phyloP scores from a whole-genome alignment of 2,797 vertebrate species.

The Mastacembelus armatus region DNA sequence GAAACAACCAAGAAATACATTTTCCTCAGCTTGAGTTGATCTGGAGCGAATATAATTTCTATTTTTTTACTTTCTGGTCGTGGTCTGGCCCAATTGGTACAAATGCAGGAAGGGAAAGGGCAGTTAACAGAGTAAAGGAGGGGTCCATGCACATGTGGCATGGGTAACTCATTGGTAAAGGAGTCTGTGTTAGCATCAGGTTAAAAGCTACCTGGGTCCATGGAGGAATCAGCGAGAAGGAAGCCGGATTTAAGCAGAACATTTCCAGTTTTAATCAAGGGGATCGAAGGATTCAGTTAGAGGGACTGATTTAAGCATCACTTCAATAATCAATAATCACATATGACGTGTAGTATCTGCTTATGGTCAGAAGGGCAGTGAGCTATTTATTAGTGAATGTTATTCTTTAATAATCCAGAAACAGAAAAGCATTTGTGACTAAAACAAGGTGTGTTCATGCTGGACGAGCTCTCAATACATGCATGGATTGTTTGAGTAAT shows the following conservation, averaged over 20 bases:
- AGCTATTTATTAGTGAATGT: conserved; percentile 4
- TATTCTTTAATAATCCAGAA: background rate
- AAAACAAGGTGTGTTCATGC: conserved; percentile 45
- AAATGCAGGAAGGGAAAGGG: conserved; percentile 80
- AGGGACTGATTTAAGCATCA: conserved; percentile 35
- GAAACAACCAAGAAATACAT: background rate
- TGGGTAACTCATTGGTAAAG: conserved; percentile 53
- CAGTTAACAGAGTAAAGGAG: conserved; percentile 70
- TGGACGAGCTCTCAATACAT: conserved; percentile 59
- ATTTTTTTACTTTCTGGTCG: conserved; percentile 36
- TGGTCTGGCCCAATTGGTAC: conserved; percentile 96
- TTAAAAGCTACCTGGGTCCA: conserved; percentile 63
- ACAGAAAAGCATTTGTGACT: conserved; percentile 22
- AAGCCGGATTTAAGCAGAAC: conserved; percentile 25
- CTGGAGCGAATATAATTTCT: conserved; percentile 13
- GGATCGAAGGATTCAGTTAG: conserved; percentile 60
- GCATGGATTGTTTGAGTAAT: conserved; percentile 45
- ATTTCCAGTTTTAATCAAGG: conserved; percentile 48
- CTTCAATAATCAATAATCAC: background rate
- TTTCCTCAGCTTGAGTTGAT: conserved; percentile 12
- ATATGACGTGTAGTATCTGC: conserved; percentile 31
- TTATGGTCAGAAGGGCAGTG: conserved; percentile 72
- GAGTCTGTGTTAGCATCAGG: conserved; percentile 68
- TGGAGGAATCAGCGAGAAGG: conserved; percentile 48
- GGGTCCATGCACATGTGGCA: conserved; percentile 54